Conservation (phyloP, 2,113 vertebrate species). For the Dicrurus megarhynchus region DNA sequence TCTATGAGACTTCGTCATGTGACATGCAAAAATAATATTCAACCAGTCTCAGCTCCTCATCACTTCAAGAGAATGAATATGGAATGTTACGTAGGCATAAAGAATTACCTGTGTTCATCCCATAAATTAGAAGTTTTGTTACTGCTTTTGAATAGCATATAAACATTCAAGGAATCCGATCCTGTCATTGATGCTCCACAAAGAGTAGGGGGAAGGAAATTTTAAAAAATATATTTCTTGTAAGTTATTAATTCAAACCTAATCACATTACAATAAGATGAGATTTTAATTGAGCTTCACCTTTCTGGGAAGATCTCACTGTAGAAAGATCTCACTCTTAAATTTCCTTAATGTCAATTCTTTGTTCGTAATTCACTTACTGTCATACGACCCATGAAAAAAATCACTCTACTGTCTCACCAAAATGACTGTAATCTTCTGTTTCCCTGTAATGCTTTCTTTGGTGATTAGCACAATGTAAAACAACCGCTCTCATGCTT, state of each 20-base stretch:
- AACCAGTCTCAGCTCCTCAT: not conserved
- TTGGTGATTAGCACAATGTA: not conserved
- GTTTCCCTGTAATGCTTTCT: not conserved
- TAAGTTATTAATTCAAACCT: not conserved
- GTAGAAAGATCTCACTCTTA: not conserved
- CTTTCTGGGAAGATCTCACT: not conserved
- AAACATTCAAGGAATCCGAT: not conserved
- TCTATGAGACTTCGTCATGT: rapidly evolving
- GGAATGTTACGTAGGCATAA: not conserved
- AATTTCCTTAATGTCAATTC: not conserved
- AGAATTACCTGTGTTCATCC: not conserved
- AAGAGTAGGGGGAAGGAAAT: not conserved
- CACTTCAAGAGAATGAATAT: not conserved
- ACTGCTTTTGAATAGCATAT: not conserved
- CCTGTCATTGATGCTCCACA: not conserved
- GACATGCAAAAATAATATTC: not conserved
- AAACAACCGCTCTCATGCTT: not conserved
- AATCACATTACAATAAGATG: not conserved
- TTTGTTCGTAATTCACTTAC: not conserved
- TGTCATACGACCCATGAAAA: not conserved
- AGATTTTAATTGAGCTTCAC: not conserved
- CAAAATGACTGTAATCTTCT: not conserved
- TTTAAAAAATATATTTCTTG: not conserved
- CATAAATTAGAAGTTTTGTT: not conserved
- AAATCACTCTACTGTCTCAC: not conserved